Evolutionary conservation across 2,888 invertebrate species (phyloP), one percentile per base, ranked within the genome.

Genomic region (Drosophila sordidula): DNA sequence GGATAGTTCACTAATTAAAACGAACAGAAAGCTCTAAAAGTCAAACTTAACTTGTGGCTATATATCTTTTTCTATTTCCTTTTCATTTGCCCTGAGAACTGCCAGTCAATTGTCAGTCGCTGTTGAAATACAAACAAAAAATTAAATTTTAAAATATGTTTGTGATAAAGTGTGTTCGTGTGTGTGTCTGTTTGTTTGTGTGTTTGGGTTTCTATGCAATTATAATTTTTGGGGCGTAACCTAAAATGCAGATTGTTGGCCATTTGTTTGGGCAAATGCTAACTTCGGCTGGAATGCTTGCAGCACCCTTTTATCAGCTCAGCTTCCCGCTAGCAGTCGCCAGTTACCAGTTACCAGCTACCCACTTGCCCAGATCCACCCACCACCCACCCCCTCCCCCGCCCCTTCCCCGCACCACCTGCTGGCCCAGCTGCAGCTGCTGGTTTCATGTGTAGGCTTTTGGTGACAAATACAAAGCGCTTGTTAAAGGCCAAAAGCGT

Each of bases 221-320:
- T 83, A 82, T 81, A 85, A 82, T 81, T 82, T 78, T 79, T 66
- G 72, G 74, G 74, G 67, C 72, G 72, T 62, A 64, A 34, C 75
- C 69, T 52, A 66, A 81, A 80, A 79, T 85, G 83, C 83, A 85
- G 85, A 80, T 85, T 81, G 85, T 66, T 75, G 72, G 82, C 76
- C 74, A 80, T 84, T 84, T 80, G 84, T 78, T 80, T 70, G 56
- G 55, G 65, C 51, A 58, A 76, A 63, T 77, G 83, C 78, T 50
- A 67, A 34, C 75, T 63, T 46, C 50, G 38, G 52, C 52, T 59
- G 57, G 51, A 66, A 46, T 61, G 59, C 34, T 14, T 16, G 22
- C 44, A 6, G n/a, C 22, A 6, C n/a, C 25, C 44, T 25, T 41
- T 16, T 41, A 41, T 36, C 39, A 39, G 39, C 42, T 44, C 42